Percentiles rank a stretch among this genome's conserved stretches.
Evolutionary conservation across 2,797 vertebrate genomes (phyloP).

Genomic region (Argyrosomus regius): DNA sequence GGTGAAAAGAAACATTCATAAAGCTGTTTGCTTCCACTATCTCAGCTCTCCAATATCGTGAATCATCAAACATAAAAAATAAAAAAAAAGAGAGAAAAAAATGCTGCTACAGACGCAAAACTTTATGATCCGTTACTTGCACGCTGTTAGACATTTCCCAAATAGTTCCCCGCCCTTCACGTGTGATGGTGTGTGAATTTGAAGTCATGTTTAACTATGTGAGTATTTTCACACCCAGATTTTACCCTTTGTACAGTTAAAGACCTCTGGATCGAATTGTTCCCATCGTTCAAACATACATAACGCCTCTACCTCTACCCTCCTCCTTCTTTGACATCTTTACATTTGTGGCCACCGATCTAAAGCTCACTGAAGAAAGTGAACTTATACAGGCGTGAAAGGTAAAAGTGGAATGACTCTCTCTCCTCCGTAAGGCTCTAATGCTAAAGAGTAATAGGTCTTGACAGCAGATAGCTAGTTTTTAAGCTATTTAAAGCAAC

Average conservation of each 20-base stretch:
- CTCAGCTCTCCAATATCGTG: slow-evolving; percentile 45
- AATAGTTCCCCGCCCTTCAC: slow-evolving; percentile 63
- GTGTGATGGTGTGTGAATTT: slow-evolving; percentile 69
- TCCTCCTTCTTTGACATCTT: not conserved
- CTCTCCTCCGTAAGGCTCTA: not conserved
- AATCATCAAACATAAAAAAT: slow-evolving; percentile 48
- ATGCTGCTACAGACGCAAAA: slow-evolving; percentile 50
- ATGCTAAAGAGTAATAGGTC: not conserved
- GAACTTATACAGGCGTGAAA: not conserved
- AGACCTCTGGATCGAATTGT: slow-evolving; percentile 29
- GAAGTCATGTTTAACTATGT: slow-evolving; percentile 59
- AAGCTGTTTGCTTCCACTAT: slow-evolving; percentile 61
- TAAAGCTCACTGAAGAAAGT: not conserved
- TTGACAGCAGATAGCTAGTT: not conserved
- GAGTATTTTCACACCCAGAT: slow-evolving; percentile 54
- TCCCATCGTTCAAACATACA: slow-evolving; percentile 10
- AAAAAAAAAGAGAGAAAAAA: slow-evolving; percentile 13
- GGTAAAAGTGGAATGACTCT: not conserved
- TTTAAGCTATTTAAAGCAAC: not conserved
- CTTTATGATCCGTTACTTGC: slow-evolving; percentile 76
- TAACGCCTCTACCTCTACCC: no score
- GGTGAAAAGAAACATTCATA: slow-evolving; percentile 40
- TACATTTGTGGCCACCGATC: not conserved
- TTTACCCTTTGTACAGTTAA: slow-evolving; percentile 29
- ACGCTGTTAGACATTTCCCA: slow-evolving; percentile 69